phyloP scores from a whole-genome alignment of 2,888 invertebrate species.

The Molanna angustata region DNA sequence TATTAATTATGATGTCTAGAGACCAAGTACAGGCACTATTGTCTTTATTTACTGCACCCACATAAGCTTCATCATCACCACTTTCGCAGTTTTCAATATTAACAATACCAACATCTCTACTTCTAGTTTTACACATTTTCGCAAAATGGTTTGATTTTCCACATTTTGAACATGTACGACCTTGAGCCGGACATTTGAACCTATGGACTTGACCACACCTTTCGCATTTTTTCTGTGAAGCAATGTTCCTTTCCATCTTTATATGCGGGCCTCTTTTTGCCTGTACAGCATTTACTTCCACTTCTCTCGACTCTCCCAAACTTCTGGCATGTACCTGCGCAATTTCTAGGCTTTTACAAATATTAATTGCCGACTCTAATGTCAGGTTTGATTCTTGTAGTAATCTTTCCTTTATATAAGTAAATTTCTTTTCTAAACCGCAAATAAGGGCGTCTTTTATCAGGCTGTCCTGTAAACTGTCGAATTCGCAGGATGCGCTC shows the following conservation, averaged over 20 bases:
- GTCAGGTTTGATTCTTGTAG: not conserved
- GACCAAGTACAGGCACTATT: not conserved
- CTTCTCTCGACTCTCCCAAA: too few relatives aligned
- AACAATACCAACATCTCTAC: not conserved
- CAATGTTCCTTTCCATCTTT: too few relatives aligned
- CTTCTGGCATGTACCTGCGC: not conserved
- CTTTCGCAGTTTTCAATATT: not conserved
- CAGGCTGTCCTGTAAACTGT: not conserved
- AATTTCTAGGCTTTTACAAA: not conserved
- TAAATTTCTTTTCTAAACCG: not conserved
- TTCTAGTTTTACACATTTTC: not conserved
- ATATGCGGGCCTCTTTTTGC: too few relatives aligned
- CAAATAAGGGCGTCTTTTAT: not conserved
- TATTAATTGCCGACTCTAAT: not conserved
- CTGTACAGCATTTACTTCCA: too few relatives aligned
- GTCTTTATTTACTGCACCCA: not conserved
- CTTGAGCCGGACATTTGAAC: constrained; percentile 2
- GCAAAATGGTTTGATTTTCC: constrained; percentile 1
- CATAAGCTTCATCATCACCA: not conserved
- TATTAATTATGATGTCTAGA: not conserved
- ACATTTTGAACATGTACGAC: not conserved
- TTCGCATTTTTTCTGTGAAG: constrained; percentile 1
- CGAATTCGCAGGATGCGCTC: not conserved
- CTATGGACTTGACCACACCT: not conserved
- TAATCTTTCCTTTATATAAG: not conserved